Base-by-base conservation (phyloP, 2,888 invertebrate genomes). In the Ceramica pisi region DNA sequence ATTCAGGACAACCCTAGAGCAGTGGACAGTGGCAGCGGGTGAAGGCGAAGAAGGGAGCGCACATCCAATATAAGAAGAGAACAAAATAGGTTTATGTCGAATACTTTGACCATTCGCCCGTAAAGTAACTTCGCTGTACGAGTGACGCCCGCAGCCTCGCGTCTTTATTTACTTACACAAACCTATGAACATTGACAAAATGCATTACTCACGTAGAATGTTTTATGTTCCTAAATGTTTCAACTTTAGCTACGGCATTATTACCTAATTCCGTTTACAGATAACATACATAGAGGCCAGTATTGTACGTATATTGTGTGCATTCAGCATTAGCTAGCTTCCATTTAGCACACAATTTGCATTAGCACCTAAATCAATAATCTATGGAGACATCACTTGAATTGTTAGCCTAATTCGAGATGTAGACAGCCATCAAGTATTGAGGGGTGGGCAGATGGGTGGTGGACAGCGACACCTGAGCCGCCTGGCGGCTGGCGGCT, bases 51-150 rank as follows among this genome's bases (percentile, higher is more conserved):
- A 94, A 94, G 94, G 94, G 95, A 93, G 92, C 91, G 94, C 89
- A 94, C 93, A 95, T 95, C 94, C 95, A 95, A 96, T 95, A 95
- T 95, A 95, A 96, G 95, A 96, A 95, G 94, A 95, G 94, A 95
- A 95, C 95, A 95, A 96, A 96, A 96, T 96, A 95, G 95, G 95
- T 96, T 96, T 96, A 96, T 95, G 95, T 94, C 93, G 93, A 94
- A 95, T 94, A 95, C 96, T 96, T 96, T 96, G 96, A 96, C 95
- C 95, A 94, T 92, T 95, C 93, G 93, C 89, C 95, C 95, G 95
- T 95, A 93, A 95, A 94, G 92, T 94, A 94, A 96, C 94, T 95
- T 93, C 92, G 91, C 92, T 93, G 88, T 90, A 89, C 91, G 91
- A 93, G 90, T 92, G 91, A 92, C 92, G 93, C 90, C 90, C 90